Evolutionary conservation across 2,888 invertebrate genomes (phyloP), one percentile per base, ranked within the genome.

Genomic region (Scaptodrosophila latifasciaeformis): DNA sequence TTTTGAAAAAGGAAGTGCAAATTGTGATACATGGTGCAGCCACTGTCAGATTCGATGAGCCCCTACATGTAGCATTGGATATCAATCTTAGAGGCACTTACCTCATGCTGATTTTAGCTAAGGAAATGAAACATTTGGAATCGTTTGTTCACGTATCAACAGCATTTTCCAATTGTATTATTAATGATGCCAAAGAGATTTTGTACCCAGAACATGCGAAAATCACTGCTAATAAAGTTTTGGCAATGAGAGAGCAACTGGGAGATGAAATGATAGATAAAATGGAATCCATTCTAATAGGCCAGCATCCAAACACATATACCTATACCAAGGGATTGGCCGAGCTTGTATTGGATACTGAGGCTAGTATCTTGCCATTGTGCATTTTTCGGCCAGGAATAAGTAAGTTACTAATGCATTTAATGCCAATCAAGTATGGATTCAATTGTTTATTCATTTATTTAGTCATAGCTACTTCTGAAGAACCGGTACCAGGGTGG

Each of bases 11-110:
- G 13, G 72, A 83, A 46, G 82, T 84, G 45, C 88, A 91, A 69
- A 86, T 92, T 52, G 88, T 91, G 6, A 92, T 98, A 85, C 96
- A 98, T 82, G 93, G 93, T 6, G 97, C 97, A 0, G 98, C 97
- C 1, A 97, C 97, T 0, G 94, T 97, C 3, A 80, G 85, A 12
- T 94, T 94, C 76, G 90, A 92, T 81, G 93, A 93, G 80, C 90
- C 90, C 19, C 86, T 94, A 12, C 89, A 89, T 83, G 83, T 89
- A 9, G 92, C 93, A 0, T 87, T 92, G 47, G 89, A 89, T 64
- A 91, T 92, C 85, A 93, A 93, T 85, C 89, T 93, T 1, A 85
- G 89, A 10, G 92, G 91, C 39, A 90, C 92, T 0, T 88, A 89
- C 54, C 88, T 90, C 61, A 87, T 93, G 63, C 79, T 93, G 37